phyloP scores from a whole-genome alignment of 2,888 invertebrate genomes.

The Caenorhabditis drosophilae region DNA sequence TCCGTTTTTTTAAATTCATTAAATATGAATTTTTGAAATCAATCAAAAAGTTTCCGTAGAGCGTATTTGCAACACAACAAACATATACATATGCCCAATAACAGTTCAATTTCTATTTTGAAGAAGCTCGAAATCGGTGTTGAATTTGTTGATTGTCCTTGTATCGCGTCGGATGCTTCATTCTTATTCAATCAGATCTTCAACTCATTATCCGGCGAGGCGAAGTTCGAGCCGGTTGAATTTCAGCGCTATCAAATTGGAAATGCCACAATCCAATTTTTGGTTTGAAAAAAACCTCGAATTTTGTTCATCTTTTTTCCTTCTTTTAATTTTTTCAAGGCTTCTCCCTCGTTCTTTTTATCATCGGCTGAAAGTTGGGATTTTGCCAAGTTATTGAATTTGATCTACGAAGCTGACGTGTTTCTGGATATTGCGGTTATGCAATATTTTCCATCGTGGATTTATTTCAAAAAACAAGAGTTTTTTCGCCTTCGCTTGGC shows the following conservation, averaged over 20 bases:
- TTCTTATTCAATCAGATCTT: constrained; percentile 24
- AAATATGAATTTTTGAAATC: no score
- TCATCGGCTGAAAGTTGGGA: constrained; percentile 30
- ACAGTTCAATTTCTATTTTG: background rate
- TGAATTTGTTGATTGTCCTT: constrained; percentile 28
- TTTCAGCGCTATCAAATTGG: constrained; percentile 19
- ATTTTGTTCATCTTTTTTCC: no score
- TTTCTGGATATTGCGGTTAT: constrained; percentile 35
- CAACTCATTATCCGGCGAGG: constrained; percentile 19
- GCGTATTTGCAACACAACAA: no score
- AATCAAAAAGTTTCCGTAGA: no score
- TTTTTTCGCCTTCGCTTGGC: background rate
- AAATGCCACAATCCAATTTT: constrained; percentile 24
- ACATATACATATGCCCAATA: no score
- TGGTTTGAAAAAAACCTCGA: no score
- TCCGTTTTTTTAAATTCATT: no score
- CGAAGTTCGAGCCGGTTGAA: constrained; percentile 15
- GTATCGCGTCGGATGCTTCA: constrained; percentile 25
- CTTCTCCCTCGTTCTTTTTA: constrained; percentile 35
- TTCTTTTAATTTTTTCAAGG: constrained; percentile 19
- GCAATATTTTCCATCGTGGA: constrained; percentile 41
- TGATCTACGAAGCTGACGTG: constrained; percentile 31
- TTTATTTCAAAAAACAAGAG: constrained; percentile 40
- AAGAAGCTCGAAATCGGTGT: constrained; percentile 38
- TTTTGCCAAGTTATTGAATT: constrained; percentile 26